Percentiles rank a stretch among this genome's conserved stretches.
These are phyloP conservation scores for Ptychodera flava DNA, from an alignment of 35 echinoderm and acorn worm genomes.

Conservation along the genomic window DNA sequence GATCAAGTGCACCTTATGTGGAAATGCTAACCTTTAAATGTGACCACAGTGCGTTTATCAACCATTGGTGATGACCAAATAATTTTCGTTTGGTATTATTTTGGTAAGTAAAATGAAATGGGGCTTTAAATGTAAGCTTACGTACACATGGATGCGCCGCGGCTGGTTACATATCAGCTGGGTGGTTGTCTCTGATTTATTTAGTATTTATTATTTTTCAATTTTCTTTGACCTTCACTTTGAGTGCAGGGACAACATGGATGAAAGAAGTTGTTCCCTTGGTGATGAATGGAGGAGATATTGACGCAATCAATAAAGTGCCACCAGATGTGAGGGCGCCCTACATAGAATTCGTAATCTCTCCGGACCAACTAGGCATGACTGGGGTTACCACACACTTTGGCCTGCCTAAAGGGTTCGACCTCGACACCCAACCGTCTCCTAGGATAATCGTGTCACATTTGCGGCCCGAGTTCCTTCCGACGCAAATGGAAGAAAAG, in stretches of 20 bases:
- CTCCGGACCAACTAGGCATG: neutral
- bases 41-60: too few relatives aligned
- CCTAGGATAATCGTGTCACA: neutral
- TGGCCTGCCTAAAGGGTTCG: neutral
- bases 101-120: too few relatives aligned
- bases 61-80: too few relatives aligned
- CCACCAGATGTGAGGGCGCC: neutral
- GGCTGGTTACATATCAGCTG: too few relatives aligned
- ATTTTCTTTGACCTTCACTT: too few relatives aligned
- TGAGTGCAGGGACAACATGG: neutral
- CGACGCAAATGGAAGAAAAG: neutral
- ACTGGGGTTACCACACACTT: neutral
- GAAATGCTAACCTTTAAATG: too few relatives aligned
- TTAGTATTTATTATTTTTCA: too few relatives aligned
- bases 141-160: too few relatives aligned
- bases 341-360: neutral
- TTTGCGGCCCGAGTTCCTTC: neutral
- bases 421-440: neutral
- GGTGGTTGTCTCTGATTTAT: too few relatives aligned
- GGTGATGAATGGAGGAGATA: neutral
- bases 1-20: too few relatives aligned
- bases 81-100: too few relatives aligned
- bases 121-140: too few relatives aligned
- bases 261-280: neutral
- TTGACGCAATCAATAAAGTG: neutral